These are phyloP conservation scores for Catamblyrhynchus diadema DNA, from an alignment of 2,797 vertebrate genomes.

Conservation along the genomic window DNA sequence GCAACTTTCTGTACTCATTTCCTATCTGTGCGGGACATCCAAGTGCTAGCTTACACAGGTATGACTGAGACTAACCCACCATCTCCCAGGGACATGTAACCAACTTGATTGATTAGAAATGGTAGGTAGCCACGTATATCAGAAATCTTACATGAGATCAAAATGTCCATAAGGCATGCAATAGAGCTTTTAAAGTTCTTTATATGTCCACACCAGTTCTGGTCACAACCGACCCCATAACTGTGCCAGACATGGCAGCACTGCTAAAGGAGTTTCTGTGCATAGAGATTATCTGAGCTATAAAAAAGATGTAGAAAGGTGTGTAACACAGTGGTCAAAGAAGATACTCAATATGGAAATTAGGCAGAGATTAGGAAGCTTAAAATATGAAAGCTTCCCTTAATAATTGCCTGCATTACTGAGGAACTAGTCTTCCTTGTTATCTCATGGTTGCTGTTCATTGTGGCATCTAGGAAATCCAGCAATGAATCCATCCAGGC, in stretches of 20 bases:
- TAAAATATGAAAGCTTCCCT: not conserved
- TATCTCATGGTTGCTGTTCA: not conserved
- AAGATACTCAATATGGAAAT: not conserved
- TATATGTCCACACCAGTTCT: not conserved
- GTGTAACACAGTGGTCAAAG: not conserved
- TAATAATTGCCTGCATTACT: not conserved
- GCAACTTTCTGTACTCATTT: not conserved
- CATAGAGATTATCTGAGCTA: not conserved
- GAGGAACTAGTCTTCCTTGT: not conserved
- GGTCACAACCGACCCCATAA: not conserved
- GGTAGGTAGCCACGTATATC: not conserved
- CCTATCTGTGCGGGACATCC: not conserved
- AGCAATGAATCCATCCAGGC: not conserved
- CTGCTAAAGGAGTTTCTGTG: not conserved
- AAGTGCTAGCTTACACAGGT: not conserved
- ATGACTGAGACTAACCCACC: not conserved
- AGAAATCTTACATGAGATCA: not conserved
- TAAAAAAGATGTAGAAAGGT: not conserved
- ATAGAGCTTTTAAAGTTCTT: not conserved
- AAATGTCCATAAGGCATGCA: not conserved
- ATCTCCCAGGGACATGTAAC: not conserved
- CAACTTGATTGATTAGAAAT: not conserved
- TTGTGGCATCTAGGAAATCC: not conserved
- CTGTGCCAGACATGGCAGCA: not conserved
- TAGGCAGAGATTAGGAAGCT: not conserved